These are phyloP conservation scores for Anthophora plumipes DNA, from an alignment of 2,888 invertebrate genomes.

Conservation along the genomic window DNA sequence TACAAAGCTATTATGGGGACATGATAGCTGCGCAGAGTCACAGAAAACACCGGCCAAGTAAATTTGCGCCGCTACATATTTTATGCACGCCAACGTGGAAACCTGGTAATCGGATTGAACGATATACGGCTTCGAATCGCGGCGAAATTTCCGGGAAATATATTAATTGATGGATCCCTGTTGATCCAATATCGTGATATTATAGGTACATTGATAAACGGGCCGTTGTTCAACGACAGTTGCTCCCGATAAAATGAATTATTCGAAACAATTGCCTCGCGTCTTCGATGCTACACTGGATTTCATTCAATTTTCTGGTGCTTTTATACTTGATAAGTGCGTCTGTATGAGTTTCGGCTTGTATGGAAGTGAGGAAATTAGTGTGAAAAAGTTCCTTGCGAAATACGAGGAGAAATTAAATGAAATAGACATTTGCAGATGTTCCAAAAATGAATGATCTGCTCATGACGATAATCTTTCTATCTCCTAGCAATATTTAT, in stretches of 20 bases:
- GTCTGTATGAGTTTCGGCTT: too few species aligned
- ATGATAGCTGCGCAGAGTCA: neutral
- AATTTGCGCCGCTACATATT: conserved; percentile 25
- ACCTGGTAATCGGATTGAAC: conserved; percentile 19
- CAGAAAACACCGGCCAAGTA: neutral
- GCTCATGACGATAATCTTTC: too few species aligned
- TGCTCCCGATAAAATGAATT: neutral
- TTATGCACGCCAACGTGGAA: conserved; percentile 1
- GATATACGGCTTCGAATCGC: neutral
- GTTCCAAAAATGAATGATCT: too few species aligned
- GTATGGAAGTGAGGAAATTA: too few species aligned
- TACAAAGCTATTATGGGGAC: neutral
- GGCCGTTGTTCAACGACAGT: neutral
- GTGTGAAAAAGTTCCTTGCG: too few species aligned
- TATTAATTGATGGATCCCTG: conserved; percentile 12
- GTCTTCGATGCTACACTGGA: neutral
- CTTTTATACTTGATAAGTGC: too few species aligned
- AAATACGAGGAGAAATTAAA: too few species aligned
- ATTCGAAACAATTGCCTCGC: neutral
- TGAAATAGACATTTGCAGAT: too few species aligned
- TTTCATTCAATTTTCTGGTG: neutral
- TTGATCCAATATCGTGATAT: conserved; percentile 15
- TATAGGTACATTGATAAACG: conserved; percentile 13
- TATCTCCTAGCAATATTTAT: too few species aligned
- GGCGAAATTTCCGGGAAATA: conserved; percentile 27